Percentiles rank a stretch among this genome's conserved stretches.
These are phyloP conservation scores for Deroplatys truncata DNA, from an alignment of 2,888 invertebrate species.

Conservation along the genomic window DNA sequence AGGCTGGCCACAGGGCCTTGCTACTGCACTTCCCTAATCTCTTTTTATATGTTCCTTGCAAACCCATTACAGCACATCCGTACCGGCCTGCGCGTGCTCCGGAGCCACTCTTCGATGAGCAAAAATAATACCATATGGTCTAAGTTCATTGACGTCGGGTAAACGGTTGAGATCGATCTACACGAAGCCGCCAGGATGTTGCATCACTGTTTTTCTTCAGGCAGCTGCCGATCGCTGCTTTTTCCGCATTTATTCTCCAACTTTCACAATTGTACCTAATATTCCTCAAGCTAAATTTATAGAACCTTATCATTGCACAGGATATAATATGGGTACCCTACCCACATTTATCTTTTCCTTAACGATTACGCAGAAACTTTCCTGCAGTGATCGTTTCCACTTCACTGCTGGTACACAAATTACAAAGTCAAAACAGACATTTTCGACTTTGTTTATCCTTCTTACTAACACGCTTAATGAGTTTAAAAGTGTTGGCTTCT, in stretches of 20 bases:
- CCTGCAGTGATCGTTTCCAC: too few relatives aligned
- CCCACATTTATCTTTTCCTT: too few relatives aligned
- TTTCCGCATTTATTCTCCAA: background rate
- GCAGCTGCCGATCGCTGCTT: background rate
- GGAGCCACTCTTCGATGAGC: background rate
- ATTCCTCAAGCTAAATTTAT: too few relatives aligned
- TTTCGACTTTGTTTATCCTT: too few relatives aligned
- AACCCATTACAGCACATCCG: background rate
- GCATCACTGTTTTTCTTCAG: background rate
- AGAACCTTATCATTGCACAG: too few relatives aligned
- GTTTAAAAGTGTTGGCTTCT: too few relatives aligned
- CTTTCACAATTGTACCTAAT: background rate
- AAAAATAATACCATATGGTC: background rate
- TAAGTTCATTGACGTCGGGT: background rate
- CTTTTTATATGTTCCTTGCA: background rate
- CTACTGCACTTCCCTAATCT: background rate
- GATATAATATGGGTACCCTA: too few relatives aligned
- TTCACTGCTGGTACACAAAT: too few relatives aligned
- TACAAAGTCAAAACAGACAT: too few relatives aligned
- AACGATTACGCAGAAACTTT: too few relatives aligned
- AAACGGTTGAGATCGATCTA: background rate
- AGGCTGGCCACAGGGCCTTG: background rate
- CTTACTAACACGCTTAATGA: too few relatives aligned
- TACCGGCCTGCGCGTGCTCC: background rate
- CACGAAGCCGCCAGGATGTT: background rate